Evolutionary conservation across 2,888 invertebrate species (phyloP), one percentile per base, ranked within the genome.

Genomic region (Drosophila austrosaltans): DNA sequence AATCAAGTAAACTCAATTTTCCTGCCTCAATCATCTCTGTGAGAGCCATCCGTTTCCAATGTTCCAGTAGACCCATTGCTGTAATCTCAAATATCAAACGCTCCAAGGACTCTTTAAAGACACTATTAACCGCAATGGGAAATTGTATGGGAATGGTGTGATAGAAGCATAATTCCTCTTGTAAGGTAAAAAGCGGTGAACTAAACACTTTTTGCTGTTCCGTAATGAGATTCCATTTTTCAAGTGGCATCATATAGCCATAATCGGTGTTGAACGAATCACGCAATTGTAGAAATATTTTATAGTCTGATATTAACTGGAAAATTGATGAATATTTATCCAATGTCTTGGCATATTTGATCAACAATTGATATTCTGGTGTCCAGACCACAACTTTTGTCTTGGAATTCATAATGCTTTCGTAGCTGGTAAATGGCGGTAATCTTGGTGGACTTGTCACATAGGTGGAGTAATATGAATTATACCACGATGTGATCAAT

Each of bases 391-490:
- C 73, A 6, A 87, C 44, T 63, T 87, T 83, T 0, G 73, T 42
- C 0, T 70, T 64, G 0, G 87, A 85, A 0, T 40, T 28, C 3
- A 75, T 61, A 3, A 89, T 72, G 53, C 85, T 89, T 40, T 89
- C 83, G 16, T 81, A 87, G 3, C 74, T 66, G 6, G 59, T 59
- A 0, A 87, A 62, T 0, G 81, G 71, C 1, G 79, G 30, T 3
- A 72, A 61, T 7, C 76, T 79, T 0, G 89, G 90, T 0, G 87
- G 77, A 40, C 74, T 83, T 2, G 82, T 90, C 8, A 87, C 76
- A 62, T 83, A 90, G 0, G 89, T 79, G 3, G 90, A 82, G 53
- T 86, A 86, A 62, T 86, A 86, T 0, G 89, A 79, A 60, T 89
- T 90, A 53, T 89, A 90, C 44, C 81, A 80, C 3, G 89, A 82